Percentiles rank a stretch among this genome's conserved stretches.
These are phyloP conservation scores for Steromphala cineraria DNA, from an alignment of 2,888 invertebrate species.

Conservation along the genomic window DNA sequence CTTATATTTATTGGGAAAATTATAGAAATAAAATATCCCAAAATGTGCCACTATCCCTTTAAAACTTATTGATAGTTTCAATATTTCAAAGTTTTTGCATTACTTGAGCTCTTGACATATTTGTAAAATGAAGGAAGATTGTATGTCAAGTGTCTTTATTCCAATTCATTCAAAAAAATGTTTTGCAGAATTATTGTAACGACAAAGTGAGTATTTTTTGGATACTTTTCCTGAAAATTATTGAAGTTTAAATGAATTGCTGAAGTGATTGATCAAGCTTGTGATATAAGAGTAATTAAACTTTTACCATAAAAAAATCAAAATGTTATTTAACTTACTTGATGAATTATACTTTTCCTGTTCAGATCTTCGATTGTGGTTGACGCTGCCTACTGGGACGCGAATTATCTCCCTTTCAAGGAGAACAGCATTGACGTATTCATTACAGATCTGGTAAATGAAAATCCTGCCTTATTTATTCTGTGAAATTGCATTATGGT, in stretches of 20 bases:
- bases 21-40: no score
- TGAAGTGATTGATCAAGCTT: neutral
- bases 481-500: neutral
- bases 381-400: conserved; percentile 78
- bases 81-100: neutral
- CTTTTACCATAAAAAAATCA: neutral
- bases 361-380: conserved; percentile 56
- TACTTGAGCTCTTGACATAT: neutral
- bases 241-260: neutral
- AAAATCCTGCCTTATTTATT: neutral
- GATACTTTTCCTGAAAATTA: no score
- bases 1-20: no score
- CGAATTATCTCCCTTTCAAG: conserved; percentile 77
- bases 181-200: no score
- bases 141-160: no score
- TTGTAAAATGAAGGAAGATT: no score
- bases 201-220: no score
- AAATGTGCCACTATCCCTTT: no score
- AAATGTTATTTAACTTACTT: no score
- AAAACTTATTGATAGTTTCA: no score
- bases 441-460: conserved; percentile 78
- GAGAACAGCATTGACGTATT: conserved; percentile 78
- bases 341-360: neutral
- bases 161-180: no score
- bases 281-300: neutral